Evolutionary conservation across 2,113 vertebrate genomes (phyloP).

Genomic region (Cygnus atratus): DNA sequence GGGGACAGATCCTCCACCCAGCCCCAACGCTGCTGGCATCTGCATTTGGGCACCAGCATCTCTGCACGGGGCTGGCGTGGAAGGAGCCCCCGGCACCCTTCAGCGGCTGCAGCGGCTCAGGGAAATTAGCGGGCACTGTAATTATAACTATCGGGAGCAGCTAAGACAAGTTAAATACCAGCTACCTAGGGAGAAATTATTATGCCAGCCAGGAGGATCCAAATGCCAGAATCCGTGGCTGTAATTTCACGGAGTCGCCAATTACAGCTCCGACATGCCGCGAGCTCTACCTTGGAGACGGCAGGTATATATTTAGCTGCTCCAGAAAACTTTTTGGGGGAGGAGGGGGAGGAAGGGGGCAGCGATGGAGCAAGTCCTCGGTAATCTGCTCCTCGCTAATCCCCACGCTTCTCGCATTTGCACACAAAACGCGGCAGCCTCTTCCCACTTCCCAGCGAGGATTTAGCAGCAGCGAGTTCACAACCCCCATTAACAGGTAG

Average conservation of each 20-base stretch:
- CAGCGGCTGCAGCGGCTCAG: background rate
- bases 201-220: slow-evolving; percentile 72
- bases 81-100: background rate
- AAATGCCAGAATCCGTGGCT: slow-evolving; percentile 73
- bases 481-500: slow-evolving; percentile 12
- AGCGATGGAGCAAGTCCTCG: background rate
- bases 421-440: background rate
- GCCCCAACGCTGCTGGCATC: background rate
- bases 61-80: accelerated
- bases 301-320: slow-evolving; percentile 73
- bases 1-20: background rate
- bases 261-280: slow-evolving; percentile 67
- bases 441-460: background rate
- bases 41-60: background rate
- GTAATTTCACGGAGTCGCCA: slow-evolving; percentile 73
- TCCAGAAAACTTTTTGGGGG: slow-evolving; percentile 56
- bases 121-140: slow-evolving; percentile 65
- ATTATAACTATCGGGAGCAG: slow-evolving; percentile 72
- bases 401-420: slow-evolving; percentile 8
- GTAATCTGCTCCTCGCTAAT: slow-evolving; percentile 45
- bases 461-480: slow-evolving; percentile 15
- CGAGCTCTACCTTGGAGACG: slow-evolving; percentile 68
- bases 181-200: slow-evolving; percentile 73
- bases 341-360: background rate
- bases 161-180: slow-evolving; percentile 79